Percentiles rank a stretch among this genome's conserved stretches.
Evolutionary conservation across 2,797 vertebrate species (phyloP).

Genomic region (Clamator glandarius): DNA sequence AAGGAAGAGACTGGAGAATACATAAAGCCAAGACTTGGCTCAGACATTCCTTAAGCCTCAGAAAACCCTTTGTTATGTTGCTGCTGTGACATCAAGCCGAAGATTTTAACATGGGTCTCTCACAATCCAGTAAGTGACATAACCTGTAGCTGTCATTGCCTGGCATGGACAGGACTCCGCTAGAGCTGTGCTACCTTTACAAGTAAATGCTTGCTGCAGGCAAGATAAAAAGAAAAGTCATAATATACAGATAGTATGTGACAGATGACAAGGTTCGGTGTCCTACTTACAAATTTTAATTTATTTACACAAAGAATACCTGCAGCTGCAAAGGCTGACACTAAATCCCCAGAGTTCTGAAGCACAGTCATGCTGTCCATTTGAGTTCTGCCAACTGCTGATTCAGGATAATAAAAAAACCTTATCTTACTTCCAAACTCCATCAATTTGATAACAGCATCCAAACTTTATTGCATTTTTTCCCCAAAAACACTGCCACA

Average conservation of each 20-base stretch:
- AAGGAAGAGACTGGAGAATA: background rate
- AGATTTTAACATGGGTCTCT: background rate
- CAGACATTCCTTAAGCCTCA: background rate
- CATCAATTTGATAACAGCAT: background rate
- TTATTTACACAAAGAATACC: background rate
- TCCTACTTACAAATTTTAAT: background rate
- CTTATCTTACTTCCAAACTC: background rate
- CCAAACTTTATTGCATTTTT: background rate
- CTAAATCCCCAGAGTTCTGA: background rate
- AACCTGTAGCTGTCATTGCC: conserved; percentile 3
- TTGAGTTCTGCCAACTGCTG: background rate
- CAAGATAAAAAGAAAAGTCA: background rate
- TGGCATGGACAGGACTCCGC: background rate
- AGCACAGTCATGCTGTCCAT: background rate
- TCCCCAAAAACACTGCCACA: fast-evolving
- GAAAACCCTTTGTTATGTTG: background rate
- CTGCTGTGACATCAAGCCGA: background rate
- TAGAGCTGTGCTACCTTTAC: background rate
- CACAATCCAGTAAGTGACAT: background rate
- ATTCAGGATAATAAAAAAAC: background rate
- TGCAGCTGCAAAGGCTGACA: background rate
- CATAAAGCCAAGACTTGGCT: background rate
- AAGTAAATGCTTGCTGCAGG: background rate
- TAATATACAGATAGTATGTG: background rate
- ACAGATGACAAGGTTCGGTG: background rate